Conservation (phyloP, 2,797 vertebrate species). For the Galago senegalensis region DNA sequence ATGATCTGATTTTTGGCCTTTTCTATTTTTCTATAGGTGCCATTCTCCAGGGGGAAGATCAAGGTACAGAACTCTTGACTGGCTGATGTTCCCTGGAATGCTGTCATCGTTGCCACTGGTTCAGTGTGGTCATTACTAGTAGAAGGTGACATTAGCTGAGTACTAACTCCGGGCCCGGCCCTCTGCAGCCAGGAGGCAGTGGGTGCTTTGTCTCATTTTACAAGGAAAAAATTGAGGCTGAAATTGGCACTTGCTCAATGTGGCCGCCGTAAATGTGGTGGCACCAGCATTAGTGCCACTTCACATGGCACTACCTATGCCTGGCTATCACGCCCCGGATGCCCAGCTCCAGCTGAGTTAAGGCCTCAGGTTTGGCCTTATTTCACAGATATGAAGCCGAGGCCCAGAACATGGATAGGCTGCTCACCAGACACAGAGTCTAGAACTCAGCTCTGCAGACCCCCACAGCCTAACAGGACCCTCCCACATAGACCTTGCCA, state of each 20-base stretch:
- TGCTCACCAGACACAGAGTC: neutral
- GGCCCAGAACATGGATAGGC: neutral
- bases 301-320: neutral
- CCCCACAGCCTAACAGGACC: neutral
- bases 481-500: neutral
- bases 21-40: neutral
- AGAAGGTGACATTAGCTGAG: neutral
- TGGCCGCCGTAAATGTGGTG: neutral
- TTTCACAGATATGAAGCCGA: neutral
- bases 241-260: neutral
- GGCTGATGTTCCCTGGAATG: neutral
- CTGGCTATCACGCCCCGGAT: neutral
- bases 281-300: neutral
- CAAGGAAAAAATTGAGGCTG: neutral
- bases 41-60: neutral
- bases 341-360: neutral
- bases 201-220: neutral
- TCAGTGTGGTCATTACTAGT: accelerated
- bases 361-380: neutral
- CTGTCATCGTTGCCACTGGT: accelerated
- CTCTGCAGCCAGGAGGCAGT: neutral
- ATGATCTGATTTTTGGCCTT: neutral
- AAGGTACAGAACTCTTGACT: neutral
- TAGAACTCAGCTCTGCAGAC: neutral
- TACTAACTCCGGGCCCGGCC: accelerated